Evolutionary conservation across 2,797 vertebrate genomes (phyloP), one percentile per base, ranked within the genome.

Genomic region (Gymnodraco acuticeps): DNA sequence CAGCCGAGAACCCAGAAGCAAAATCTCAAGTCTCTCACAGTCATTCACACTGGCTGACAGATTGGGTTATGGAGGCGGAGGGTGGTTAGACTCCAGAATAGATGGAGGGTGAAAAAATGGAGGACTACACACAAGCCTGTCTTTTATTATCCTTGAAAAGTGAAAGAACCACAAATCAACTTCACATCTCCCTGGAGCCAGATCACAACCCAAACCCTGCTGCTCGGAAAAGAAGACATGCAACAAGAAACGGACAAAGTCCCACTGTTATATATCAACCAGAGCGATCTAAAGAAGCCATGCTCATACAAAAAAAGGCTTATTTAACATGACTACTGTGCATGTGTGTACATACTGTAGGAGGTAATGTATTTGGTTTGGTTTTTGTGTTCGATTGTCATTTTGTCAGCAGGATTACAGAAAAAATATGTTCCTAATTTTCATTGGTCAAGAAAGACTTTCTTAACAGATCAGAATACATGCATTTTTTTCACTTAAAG

Each of bases 61-160:
- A 82, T 69, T 56, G 74, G 82, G 61, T 75, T 88, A 73, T 85
- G 82, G 69, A 89, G 77, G 85, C 64, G n/a, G 75, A 73, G 83
- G 77, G 85, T 10, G 78, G 82, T 88, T 85, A 38, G 43, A 65
- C 80, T 80, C 80, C 72, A 82, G 72, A 92, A 89, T 86, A 91
- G 89, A 87, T 64, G 68, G 75, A 74, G 78, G 58, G 56, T 56
- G 42, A 63, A 73, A 78, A 65, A 80, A 68, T 38, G 72, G 65
- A 85, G 53, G 76, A 79, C 68, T 86, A 73, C 73, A 75, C 73
- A 85, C 79, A 87, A 77, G 83, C 43, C 69, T 70, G 78, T 79
- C 79, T 89, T 87, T 87, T 82, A 83, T 87, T 85, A 86, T 82
- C 75, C 47, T 73, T 63, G 61, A 89, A 87, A 90, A 81, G 64